phyloP scores from a whole-genome alignment of 2,888 invertebrate genomes.

The Andrena minutula region DNA sequence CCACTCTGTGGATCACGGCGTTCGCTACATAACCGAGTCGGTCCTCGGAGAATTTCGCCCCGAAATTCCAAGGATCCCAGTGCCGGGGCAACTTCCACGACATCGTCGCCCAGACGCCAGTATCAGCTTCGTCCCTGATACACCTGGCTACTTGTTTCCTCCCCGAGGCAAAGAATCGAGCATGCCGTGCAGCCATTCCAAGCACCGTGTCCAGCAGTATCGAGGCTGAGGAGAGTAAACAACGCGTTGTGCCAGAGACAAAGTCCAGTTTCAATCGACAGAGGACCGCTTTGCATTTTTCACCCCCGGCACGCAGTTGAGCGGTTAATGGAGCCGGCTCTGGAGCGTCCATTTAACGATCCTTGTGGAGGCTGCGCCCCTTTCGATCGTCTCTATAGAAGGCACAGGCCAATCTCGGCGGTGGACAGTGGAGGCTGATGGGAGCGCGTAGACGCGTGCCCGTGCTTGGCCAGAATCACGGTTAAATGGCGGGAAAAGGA shows the following conservation, averaged over 20 bases:
- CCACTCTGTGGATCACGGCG: slow-evolving; percentile 17
- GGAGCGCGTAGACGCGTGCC: slow-evolving; percentile 35
- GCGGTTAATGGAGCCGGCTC: slow-evolving; percentile 48
- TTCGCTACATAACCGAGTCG: background rate
- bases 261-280: slow-evolving; percentile 29
- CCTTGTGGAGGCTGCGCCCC: slow-evolving; percentile 32
- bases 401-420: slow-evolving; percentile 49
- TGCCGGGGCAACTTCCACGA: too few species aligned
- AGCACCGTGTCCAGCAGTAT: background rate
- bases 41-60: slow-evolving; percentile 51
- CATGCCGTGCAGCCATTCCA: too few species aligned
- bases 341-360: slow-evolving; percentile 55
- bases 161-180: slow-evolving; percentile 12
- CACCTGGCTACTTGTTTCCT: background rate
- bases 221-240: background rate
- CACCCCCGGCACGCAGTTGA: slow-evolving; percentile 33
- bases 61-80: background rate
- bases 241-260: slow-evolving; percentile 29
- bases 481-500: slow-evolving; percentile 12
- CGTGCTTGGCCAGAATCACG: slow-evolving; percentile 29
- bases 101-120: background rate
- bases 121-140: background rate
- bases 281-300: slow-evolving; percentile 48
- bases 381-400: slow-evolving; percentile 41
- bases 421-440: slow-evolving; percentile 34